Evolutionary conservation across 2,113 vertebrate genomes (phyloP).

Genomic region (Orycteropus afer): DNA sequence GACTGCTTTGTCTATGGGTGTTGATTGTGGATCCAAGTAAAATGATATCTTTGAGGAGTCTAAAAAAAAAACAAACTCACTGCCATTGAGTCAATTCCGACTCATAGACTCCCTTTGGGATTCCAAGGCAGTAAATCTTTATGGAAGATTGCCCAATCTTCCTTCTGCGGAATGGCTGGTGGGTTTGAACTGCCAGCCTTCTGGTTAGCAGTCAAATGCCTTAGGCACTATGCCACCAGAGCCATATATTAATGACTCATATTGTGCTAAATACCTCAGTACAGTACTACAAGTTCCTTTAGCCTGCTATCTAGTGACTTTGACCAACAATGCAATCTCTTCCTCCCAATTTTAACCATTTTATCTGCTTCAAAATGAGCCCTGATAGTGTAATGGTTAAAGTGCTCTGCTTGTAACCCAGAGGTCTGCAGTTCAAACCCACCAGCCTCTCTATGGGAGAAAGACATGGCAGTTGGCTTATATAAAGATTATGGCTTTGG

Average conservation of each 20-base stretch:
- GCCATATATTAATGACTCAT: neutral
- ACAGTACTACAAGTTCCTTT: neutral
- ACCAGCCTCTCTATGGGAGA: neutral
- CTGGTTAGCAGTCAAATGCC: too few species aligned
- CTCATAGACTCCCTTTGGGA: too few species aligned
- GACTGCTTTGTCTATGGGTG: too few species aligned
- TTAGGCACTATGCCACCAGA: too few species aligned
- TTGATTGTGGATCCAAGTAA: too few species aligned
- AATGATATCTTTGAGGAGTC: too few species aligned
- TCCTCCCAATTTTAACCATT: neutral
- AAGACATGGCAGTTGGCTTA: neutral
- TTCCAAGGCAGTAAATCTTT: too few species aligned
- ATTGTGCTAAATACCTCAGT: neutral
- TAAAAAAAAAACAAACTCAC: too few species aligned
- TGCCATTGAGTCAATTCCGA: too few species aligned
- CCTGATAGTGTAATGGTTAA: neutral
- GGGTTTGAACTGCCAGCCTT: too few species aligned
- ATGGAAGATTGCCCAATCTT: too few species aligned
- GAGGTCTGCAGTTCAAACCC: neutral
- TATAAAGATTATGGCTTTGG: neutral
- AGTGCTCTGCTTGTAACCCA: neutral
- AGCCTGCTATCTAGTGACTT: neutral
- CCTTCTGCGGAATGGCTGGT: too few species aligned
- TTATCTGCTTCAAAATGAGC: neutral
- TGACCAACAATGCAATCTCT: neutral